phyloP scores from a whole-genome alignment of 1,140 invertebrate species.

The Sitodiplosis mosellana region DNA sequence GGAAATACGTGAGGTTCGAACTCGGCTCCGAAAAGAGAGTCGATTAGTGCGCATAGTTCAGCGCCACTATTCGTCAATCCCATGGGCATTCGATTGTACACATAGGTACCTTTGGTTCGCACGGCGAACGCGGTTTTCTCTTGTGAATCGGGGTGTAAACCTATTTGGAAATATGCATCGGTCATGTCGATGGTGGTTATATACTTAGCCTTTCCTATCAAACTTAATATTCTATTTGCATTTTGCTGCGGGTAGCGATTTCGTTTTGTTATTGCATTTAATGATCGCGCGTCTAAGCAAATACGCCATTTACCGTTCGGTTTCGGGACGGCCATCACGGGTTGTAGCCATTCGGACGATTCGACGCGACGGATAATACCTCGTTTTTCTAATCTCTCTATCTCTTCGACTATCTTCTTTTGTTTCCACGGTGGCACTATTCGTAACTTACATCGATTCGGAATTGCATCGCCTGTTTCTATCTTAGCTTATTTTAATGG shows the following conservation, averaged over 20 bases:
- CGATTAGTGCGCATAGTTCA: slow-evolving; percentile 23
- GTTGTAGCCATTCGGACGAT: no score
- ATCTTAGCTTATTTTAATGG: no score
- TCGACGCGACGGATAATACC: no score
- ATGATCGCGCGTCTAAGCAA: slow-evolving; percentile 19
- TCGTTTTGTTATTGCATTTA: slow-evolving; percentile 19
- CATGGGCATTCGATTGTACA: slow-evolving; percentile 17
- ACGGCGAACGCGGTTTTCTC: slow-evolving; percentile 22
- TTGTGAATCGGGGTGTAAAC: slow-evolving; percentile 5
- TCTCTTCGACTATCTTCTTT: no score
- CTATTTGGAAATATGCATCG: slow-evolving; percentile 15
- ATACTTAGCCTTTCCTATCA: slow-evolving; percentile 12
- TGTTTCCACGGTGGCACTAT: no score
- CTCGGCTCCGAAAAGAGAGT: slow-evolving; percentile 17
- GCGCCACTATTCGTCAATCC: slow-evolving; percentile 20
- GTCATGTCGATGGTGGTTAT: slow-evolving; percentile 13
- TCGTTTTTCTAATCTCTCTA: no score
- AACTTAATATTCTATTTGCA: slow-evolving; percentile 15
- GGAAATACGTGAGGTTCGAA: slow-evolving; percentile 12
- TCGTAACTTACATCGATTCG: no score
- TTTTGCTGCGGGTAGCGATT: slow-evolving; percentile 15
- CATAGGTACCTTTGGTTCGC: slow-evolving; percentile 11
- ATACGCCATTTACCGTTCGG: slow-evolving; percentile 7
- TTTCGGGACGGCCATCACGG: no score
- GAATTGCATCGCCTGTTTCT: no score